Evolutionary conservation across 2,888 invertebrate species (phyloP), one percentile per base, ranked within the genome.

Genomic region (Vesta saturnalis): DNA sequence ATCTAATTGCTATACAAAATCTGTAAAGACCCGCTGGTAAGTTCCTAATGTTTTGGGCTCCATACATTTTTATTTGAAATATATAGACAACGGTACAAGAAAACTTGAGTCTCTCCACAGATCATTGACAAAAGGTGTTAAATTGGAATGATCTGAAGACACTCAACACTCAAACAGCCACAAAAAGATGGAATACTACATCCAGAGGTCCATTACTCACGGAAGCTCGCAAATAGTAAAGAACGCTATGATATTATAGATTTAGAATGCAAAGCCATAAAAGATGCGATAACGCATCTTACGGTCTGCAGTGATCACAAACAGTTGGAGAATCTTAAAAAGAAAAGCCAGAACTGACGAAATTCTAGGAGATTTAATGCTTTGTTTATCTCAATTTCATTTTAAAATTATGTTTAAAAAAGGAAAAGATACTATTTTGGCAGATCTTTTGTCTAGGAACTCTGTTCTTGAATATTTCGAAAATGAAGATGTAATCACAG

Each of bases 191-290:
- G 64, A 18, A 19, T 60, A 59, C 30, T 67, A 60, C 72, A 71
- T 60, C 68, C 67, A 19, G 72, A 72, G 16, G 72, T 72, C 5
- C 60, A 64, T 39, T 68, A 59, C 35, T 64, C 64, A 54, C 72
- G 75, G 67, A 77, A 76, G 69, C 58, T 75, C 15, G 16, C 62
- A 6, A 70, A 73, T 71, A 74, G 59, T 19, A 72, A 72, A 66
- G 74, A 74, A 60, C 18, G 30, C 1, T n/a, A 15, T 1, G 43
- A 60, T 22, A 73, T 73, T 30, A 72, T 77, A 39, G 73, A 74
- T 57, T 55, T 76, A 39, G 74, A 77, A 73, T 75, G 74, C 39
- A 22, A 73, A 52, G 73, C 74, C 23, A 75, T 76, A 3, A 74
- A 75, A 66, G 73, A 75, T 64, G 70, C 72, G 21, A 35, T 76